Evolutionary conservation across 2,797 vertebrate genomes (phyloP).

Genomic region (Rhynchonycteris naso): DNA sequence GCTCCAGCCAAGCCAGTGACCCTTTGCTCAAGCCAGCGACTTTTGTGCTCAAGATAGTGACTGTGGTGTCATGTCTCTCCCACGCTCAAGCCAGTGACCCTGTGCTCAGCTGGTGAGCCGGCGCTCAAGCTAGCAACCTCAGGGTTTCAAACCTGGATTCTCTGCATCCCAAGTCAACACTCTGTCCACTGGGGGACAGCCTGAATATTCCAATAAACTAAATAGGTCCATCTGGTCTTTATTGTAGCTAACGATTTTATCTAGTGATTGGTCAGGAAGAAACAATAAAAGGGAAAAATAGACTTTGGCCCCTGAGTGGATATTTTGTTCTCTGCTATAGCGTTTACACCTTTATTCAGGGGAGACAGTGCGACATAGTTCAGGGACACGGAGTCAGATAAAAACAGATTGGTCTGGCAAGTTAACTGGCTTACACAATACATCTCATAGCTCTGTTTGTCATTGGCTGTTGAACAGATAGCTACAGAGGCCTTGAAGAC

Average conservation of each 20-base stretch:
- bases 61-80: too few species aligned
- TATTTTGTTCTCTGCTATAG: not conserved
- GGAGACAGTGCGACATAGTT: not conserved
- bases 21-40: too few species aligned
- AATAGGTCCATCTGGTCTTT: not conserved
- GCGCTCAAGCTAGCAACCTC: too few species aligned
- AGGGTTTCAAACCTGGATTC: too few species aligned
- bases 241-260: not conserved
- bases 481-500: not conserved
- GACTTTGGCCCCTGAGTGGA: not conserved
- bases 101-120: too few species aligned
- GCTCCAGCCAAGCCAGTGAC: too few species aligned
- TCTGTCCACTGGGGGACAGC: too few species aligned
- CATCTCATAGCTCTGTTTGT: not conserved
- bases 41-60: too few species aligned
- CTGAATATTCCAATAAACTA: not conserved
- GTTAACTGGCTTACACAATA: not conserved
- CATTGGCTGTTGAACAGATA: not conserved
- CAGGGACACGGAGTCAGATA: not conserved
- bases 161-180: too few species aligned
- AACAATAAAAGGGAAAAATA: not conserved
- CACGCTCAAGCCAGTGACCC: too few species aligned
- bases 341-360: not conserved
- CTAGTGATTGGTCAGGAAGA: not conserved
- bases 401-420: not conserved